Conservation (phyloP, 2,888 invertebrate species). For the Drosophila mimica region DNA sequence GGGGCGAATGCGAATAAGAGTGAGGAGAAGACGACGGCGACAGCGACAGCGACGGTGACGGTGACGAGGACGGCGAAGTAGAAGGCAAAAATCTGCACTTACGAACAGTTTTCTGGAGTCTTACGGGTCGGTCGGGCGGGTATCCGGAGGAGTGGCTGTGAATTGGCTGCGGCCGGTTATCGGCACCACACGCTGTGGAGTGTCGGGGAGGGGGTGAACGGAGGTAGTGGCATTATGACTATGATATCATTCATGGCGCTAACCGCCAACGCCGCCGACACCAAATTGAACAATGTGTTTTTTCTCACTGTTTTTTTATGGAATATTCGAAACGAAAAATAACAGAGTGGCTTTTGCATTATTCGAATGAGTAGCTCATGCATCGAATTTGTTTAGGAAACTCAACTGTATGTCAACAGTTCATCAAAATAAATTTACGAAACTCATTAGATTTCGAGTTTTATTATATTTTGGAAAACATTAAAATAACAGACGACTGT, state of each 20-base stretch:
- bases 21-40: slow-evolving; percentile 27
- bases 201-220: slow-evolving; percentile 1
- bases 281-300: slow-evolving; percentile 59
- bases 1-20: slow-evolving; percentile 52
- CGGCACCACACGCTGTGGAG: slow-evolving; percentile 27
- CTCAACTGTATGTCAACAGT: slow-evolving; percentile 10
- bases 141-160: slow-evolving; percentile 41
- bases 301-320: slow-evolving; percentile 43
- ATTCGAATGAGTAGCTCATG: slow-evolving; percentile 19
- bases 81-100: slow-evolving; percentile 62
- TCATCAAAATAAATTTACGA: neutral
- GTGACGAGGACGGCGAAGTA: slow-evolving; percentile 9
- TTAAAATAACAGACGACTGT: neutral
- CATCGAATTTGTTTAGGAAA: slow-evolving; percentile 8
- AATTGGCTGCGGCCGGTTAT: slow-evolving; percentile 52
- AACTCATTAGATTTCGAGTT: neutral
- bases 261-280: slow-evolving; percentile 45
- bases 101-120: slow-evolving; percentile 58
- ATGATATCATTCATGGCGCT: slow-evolving; percentile 73
- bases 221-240: slow-evolving; percentile 49
- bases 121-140: slow-evolving; percentile 18
- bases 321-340: slow-evolving; percentile 43
- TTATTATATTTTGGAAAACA: neutral
- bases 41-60: slow-evolving; percentile 5
- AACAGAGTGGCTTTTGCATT: slow-evolving; percentile 53